Evolutionary conservation across 2,113 vertebrate species (phyloP).

Genomic region (Crotophaga sulcirostris): DNA sequence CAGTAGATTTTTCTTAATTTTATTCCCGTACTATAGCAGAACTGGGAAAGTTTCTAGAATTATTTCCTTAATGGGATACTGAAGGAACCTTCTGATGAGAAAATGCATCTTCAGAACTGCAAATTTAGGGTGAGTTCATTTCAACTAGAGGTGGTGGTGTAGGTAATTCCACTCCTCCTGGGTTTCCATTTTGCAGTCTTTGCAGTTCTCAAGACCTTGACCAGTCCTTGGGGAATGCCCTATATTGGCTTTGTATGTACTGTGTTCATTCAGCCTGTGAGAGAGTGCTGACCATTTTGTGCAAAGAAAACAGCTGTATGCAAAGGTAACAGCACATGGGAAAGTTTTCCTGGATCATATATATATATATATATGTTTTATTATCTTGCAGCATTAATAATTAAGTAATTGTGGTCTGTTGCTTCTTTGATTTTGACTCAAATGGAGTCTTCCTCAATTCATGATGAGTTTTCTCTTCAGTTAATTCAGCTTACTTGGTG

Average conservation of each 20-base stretch:
- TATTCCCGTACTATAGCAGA: background rate
- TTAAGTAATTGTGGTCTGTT: background rate
- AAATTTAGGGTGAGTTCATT: background rate
- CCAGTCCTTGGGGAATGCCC: background rate
- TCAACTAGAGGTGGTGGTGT: background rate
- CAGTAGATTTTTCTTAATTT: background rate
- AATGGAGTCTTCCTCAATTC: constrained; percentile 7
- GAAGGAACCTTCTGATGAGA: background rate
- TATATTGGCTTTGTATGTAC: background rate
- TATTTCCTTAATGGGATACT: background rate
- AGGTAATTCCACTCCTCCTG: background rate
- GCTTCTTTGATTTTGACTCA: background rate
- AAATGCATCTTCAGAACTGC: background rate
- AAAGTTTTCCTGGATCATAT: background rate
- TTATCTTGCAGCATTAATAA: background rate
- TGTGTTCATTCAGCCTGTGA: background rate
- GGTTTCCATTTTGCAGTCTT: background rate
- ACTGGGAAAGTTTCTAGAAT: background rate
- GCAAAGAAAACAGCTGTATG: background rate
- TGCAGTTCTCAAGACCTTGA: background rate
- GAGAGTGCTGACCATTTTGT: background rate
- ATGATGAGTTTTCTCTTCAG: constrained; percentile 37
- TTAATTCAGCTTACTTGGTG: constrained; percentile 22
- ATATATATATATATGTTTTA: background rate
- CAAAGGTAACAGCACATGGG: background rate